Base-by-base conservation (phyloP, 2,797 vertebrate species). In the Rhadinocentrus ornatus region DNA sequence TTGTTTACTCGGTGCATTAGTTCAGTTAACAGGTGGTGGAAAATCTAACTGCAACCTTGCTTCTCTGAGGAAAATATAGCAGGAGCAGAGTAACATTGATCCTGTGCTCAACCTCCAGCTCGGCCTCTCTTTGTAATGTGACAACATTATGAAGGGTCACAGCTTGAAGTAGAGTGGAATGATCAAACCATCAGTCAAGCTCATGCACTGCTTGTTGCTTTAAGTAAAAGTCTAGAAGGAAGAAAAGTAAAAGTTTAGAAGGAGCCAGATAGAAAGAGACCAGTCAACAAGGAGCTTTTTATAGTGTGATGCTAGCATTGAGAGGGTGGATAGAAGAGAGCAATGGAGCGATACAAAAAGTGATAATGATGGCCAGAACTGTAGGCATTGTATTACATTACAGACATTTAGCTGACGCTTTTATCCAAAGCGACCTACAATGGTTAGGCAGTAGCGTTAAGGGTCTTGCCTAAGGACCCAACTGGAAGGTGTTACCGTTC, bases 11-110 rank as follows among this genome's bases (percentile, higher is more conserved):
- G 68, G 70, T 64, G 64, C 70, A 81, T 84, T 85, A 81, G 81
- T 71, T 73, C 75, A 83, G 72, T 71, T 81, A 66, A 81, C 69
- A 76, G 68, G 55, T 71, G 32, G 57, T 34, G 55, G 66, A 75
- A 85, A 83, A 83, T 81, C 52, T 58, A 73, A 77, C 73, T 57
- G 73, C 77, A 75, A 62, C 73, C 78, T 72, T 62, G 75, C 57
- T 71, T 69, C 76, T 82, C 59, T 3, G 73, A 87, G 72, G 73
- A 55, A 86, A 84, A 83, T 75, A 72, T 58, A 82, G 85, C 86
- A 84, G 64, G 59, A 74, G 66, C 76, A 67, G 73, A 78, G 64
- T 71, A 71, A 64, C 84, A 82, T 67, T 79, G 81, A 88, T 80
- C 81, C 71, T 75, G 59, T 50, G 66, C 71, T n/a, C 32, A 46